Conservation (phyloP, 2,797 vertebrate genomes). For the Champsocephalus gunnari region DNA sequence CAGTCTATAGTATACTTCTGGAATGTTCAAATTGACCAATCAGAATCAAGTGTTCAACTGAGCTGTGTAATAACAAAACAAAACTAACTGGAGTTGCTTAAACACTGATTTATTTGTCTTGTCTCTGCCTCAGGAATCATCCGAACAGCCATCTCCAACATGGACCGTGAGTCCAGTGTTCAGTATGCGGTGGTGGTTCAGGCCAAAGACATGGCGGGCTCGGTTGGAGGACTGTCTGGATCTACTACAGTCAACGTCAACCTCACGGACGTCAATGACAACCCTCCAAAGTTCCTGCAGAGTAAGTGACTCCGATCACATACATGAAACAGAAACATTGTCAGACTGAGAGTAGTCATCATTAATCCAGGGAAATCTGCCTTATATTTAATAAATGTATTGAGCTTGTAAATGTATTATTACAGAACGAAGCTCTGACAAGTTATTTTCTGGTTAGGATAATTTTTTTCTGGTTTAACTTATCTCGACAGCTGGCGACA, state of each 20-base stretch:
- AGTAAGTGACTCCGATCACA: slow-evolving; percentile 80
- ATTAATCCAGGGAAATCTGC: not conserved
- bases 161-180: slow-evolving; percentile 94
- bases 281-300: slow-evolving; percentile 93
- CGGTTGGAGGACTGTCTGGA: slow-evolving; percentile 93
- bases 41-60: too few species aligned
- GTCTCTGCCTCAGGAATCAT: slow-evolving; percentile 86
- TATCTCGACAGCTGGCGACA: too few species aligned
- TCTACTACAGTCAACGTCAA: slow-evolving; percentile 94
- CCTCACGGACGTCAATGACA: slow-evolving; percentile 94
- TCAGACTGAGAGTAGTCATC: too few species aligned
- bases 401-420: not conserved
- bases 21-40: too few species aligned
- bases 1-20: too few species aligned
- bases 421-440: not conserved
- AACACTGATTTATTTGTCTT: not conserved
- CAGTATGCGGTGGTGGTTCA: slow-evolving; percentile 93
- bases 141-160: slow-evolving; percentile 91
- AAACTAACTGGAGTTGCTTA: not conserved
- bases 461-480: not conserved
- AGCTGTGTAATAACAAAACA: not conserved
- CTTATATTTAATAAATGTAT: not conserved
- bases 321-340: too few species aligned
- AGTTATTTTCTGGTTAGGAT: not conserved
- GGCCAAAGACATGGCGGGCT: slow-evolving; percentile 97